Percentiles rank a stretch among this genome's conserved stretches.
phyloP scores from a whole-genome alignment of 2,888 invertebrate species.

The Temnothorax unifasciatus region DNA sequence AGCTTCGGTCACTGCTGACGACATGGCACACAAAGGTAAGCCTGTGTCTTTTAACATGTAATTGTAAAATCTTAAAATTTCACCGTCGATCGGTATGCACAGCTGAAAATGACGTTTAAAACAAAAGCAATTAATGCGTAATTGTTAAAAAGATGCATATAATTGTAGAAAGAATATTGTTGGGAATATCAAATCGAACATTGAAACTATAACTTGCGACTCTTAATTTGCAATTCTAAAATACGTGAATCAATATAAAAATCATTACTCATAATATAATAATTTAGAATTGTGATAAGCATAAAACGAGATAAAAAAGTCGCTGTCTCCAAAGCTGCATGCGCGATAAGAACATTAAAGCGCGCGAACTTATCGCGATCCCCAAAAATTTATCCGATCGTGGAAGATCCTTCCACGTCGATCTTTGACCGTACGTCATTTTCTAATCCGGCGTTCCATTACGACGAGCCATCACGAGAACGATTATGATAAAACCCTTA shows the following conservation, averaged over 20 bases:
- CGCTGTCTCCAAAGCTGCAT: neutral
- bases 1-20: conserved; percentile 91
- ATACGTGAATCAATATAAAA: neutral
- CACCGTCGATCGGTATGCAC: neutral
- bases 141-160: neutral
- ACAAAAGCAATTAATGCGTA: neutral
- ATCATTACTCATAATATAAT: neutral
- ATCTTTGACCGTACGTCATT: conserved; percentile 62
- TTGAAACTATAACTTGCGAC: neutral
- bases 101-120: neutral
- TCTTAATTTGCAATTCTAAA: conserved; percentile 12
- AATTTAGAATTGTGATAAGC: neutral
- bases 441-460: conserved; percentile 71
- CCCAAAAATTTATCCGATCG: neutral
- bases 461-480: conserved; percentile 62
- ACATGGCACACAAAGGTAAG: conserved; percentile 95
- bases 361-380: neutral
- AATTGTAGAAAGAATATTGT: neutral
- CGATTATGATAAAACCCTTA: conserved; percentile 71
- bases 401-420: neutral
- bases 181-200: neutral
- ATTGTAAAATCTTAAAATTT: conserved; percentile 37
- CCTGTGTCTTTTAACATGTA: neutral
- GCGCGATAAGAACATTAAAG: neutral
- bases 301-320: neutral